Base-by-base conservation (phyloP, 1,140 invertebrate species). In the Daktulosphaira vitifoliae region DNA sequence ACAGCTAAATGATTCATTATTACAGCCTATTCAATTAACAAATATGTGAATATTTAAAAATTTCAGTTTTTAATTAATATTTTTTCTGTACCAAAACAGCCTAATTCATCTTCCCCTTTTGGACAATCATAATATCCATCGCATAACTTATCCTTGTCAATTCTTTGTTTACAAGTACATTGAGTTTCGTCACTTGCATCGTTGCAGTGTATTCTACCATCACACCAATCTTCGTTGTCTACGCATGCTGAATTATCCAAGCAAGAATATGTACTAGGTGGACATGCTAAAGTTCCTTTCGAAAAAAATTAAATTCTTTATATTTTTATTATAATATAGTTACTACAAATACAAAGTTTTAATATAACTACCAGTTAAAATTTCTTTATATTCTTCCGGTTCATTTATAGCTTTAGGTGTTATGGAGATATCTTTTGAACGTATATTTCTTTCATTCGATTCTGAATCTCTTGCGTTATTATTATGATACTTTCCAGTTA, bases 161-260 rank as follows among this genome's bases (percentile, higher is more conserved):
- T 77, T 25, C 87, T 80, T 22, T 81, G 73, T 65, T 77, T 81
- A 69, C 88, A 91, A 2, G 82, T 79, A 70, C 90, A 93, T 48
- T 77, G 78, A 0, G 75, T 75, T 76, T 95, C 91, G 72, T 95
- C 91, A 68, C 86, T 89, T 5, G 81, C 83, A 73, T 94, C 90
- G 13, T 74, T 70, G 73, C 91, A 95, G 70, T 95, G 80, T 0
- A 87, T 81, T 3, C 77, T 76, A 49, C 82, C 82, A 72, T 94
- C 82, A 71, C 90, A 94, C 79, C 84, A 83, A 29, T 80, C 72
- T 0, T 70, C 71, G 9, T 75, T 72, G 13, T 74, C 67, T 2
- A 92, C 76, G 69, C 90, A 94, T 4, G 72, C 74, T 6, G 75
- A 76, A 22, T 75, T 74, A 69, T 80, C 78, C 13, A 71, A 70